Base-by-base conservation (phyloP, 2,888 invertebrate species). In the Hecatera dysodea region DNA sequence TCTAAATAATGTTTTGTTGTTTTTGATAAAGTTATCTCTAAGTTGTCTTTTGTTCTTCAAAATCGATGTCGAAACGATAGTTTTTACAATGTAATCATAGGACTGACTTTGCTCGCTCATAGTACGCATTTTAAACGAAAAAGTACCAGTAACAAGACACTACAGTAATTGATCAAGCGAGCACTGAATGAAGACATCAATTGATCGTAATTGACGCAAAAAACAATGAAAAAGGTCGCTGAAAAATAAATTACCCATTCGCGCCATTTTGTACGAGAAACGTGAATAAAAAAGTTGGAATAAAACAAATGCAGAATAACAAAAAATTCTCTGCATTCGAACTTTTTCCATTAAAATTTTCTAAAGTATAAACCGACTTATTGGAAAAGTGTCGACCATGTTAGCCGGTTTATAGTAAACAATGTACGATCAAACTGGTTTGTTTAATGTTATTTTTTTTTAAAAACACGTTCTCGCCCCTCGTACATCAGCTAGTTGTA, bases 371-470 rank as follows among this genome's bases (percentile, higher is more conserved):
- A 92, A 44, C 82, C 93, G 89, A 85, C 92, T 81, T 70, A 90
- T 82, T 94, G 78, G 48, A 86, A 90, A 84, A 89, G 92, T 86
- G 67, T 71, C 75, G 71, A 78, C 67, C 64, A 64, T 62, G 81
- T 82, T 71, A 83, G 80, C 78, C 75, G 76, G 75, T 70, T 68
- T 80, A 76, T 85, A 87, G 90, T 91, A 92, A 93, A 93, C 90
- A 93, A 90, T 86, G 87, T 88, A 85, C 89, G 86, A 76, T 86
- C 86, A 87, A 92, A 89, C 89, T 87, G 87, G 91, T 87, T 83
- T 90, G 89, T 87, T 88, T 90, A 87, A 88, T 90, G 89, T 92
- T 90, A 90, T 91, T 91, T 92, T 92, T 91, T 92, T 91, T 88
- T 82, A 86, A 82, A 88, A 91, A 92, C 92, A 91, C 90, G 92